Evolutionary conservation across 2,113 vertebrate species (phyloP).

Genomic region (Psittacula cyanocephala): DNA sequence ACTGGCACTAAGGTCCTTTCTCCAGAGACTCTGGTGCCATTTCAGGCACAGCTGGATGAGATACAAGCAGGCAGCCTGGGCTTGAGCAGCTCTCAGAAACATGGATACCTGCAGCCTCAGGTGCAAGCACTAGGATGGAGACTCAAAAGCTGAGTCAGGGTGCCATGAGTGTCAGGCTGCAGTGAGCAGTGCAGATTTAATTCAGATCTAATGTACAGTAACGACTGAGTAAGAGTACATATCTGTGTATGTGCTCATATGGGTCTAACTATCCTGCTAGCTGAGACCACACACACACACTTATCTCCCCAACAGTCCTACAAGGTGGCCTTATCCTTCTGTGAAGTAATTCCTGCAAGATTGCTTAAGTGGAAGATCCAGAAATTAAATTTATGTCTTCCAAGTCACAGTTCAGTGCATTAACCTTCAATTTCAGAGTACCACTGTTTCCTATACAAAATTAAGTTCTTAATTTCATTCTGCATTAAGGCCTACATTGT

Average conservation of each 20-base stretch:
- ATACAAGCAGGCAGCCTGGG: neutral
- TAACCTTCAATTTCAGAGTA: neutral
- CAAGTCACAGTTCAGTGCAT: neutral
- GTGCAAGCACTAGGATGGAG: too few species aligned
- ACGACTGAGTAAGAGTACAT: neutral
- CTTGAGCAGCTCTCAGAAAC: neutral
- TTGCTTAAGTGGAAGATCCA: neutral
- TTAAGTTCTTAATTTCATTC: conserved; percentile 18
- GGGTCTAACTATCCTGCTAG: neutral
- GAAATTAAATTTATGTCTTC: neutral
- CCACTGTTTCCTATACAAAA: conserved; percentile 6
- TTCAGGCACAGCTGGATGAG: neutral
- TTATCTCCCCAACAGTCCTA: neutral
- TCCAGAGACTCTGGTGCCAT: too few species aligned
- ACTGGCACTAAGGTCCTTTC: neutral
- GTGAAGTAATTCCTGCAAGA: neutral
- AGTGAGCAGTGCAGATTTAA: neutral
- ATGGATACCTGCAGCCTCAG: neutral
- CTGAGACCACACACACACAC: accelerated
- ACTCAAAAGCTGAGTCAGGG: neutral
- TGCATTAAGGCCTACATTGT: neutral
- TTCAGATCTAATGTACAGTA: neutral
- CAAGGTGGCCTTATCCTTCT: accelerated
- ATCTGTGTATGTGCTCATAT: neutral
- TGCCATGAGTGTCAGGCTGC: neutral